Conservation (phyloP, 1,140 invertebrate species). For the Theocolax elegans region DNA sequence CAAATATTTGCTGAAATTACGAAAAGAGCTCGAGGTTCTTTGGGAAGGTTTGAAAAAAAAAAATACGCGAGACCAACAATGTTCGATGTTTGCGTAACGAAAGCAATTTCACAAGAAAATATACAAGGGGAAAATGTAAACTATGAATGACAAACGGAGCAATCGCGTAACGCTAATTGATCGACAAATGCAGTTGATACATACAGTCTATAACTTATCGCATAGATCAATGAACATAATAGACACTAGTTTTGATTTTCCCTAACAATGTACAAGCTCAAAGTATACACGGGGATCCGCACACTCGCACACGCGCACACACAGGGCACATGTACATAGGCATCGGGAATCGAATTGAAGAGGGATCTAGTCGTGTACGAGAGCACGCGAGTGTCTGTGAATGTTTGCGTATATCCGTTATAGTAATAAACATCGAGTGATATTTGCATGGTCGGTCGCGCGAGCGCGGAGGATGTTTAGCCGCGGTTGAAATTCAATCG, state of each 20-base stretch:
- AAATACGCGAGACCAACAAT: too few species aligned
- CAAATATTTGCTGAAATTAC: too few species aligned
- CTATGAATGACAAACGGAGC: background rate
- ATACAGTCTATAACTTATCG: constrained; percentile 15
- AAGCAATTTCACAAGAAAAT: too few species aligned
- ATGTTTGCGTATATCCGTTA: constrained; percentile 38
- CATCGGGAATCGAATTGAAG: too few species aligned
- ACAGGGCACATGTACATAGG: too few species aligned
- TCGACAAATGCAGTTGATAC: constrained; percentile 28
- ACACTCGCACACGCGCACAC: too few species aligned
- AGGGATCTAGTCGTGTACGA: too few species aligned
- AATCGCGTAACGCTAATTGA: constrained; percentile 11
- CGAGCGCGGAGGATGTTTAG: constrained; percentile 21
- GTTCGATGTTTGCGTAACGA: too few species aligned
- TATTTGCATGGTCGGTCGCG: constrained; percentile 32
- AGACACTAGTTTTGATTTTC: constrained; percentile 33
- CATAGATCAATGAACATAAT: constrained; percentile 17
- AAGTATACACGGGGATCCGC: constrained; percentile 13
- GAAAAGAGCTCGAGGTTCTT: too few species aligned
- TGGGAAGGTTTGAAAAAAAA: too few species aligned
- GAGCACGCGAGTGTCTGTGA: too few species aligned
- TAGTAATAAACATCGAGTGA: constrained; percentile 39
- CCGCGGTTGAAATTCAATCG: constrained; percentile 41
- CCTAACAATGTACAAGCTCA: constrained; percentile 8
- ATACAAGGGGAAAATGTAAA: background rate